Percentiles rank a stretch among this genome's conserved stretches.
phyloP scores from a whole-genome alignment of 2,797 vertebrate genomes.

The Lagocephalus sceleratus region DNA sequence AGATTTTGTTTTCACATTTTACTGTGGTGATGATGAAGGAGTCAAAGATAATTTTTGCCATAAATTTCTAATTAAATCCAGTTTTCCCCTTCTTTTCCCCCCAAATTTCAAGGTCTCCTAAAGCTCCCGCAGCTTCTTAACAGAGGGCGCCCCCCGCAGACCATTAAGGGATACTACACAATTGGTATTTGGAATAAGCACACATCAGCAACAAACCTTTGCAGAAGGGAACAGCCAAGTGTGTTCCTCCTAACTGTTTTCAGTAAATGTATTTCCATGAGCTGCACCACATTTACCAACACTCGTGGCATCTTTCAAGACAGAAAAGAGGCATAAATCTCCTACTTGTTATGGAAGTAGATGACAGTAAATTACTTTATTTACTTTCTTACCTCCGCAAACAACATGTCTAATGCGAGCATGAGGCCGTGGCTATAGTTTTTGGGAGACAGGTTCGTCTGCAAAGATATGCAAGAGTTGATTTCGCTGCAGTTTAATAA shows the following conservation, averaged over 20 bases:
- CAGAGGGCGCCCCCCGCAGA: no score
- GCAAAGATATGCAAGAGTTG: conserved; percentile 15
- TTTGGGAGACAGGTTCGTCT: conserved; percentile 76
- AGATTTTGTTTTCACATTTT: not conserved
- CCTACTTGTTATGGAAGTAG: not conserved
- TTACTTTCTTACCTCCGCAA: conserved; percentile 76
- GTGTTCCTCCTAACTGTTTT: conserved; percentile 67
- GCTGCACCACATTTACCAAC: conserved; percentile 83
- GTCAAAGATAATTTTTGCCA: no score
- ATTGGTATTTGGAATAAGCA: not conserved
- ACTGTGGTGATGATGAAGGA: not conserved
- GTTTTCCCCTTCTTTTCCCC: no score
- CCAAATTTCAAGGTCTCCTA: no score
- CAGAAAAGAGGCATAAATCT: conserved; percentile 1
- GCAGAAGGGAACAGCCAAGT: conserved; percentile 66
- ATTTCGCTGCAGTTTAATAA: not conserved
- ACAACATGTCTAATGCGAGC: conserved; percentile 80
- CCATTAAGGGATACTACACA: no score
- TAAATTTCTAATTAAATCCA: no score
- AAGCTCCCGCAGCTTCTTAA: no score
- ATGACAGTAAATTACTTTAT: not conserved
- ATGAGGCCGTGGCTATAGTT: conserved; percentile 81
- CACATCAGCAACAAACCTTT: conserved; percentile 70
- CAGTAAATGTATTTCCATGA: conserved; percentile 78
- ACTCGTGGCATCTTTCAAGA: conserved; percentile 82